Evolutionary conservation across 2,113 vertebrate genomes (phyloP), one percentile per base, ranked within the genome.

Genomic region (Colossoma macropomum): DNA sequence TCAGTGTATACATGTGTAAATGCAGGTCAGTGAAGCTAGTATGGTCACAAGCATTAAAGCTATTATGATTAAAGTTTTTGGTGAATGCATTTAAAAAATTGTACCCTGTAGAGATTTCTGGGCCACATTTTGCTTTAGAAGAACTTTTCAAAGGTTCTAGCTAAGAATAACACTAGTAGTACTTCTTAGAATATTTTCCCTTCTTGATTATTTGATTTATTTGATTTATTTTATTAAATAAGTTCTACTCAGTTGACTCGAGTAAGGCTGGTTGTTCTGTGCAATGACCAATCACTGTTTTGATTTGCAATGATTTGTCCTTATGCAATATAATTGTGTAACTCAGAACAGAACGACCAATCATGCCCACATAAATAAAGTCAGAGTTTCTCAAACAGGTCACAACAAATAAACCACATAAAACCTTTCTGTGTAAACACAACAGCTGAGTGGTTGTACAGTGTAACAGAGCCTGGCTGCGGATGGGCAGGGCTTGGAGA

Each of bases 291-390:
- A 45, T 9, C 10, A 21, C 23, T 71, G 68, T 41, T 45, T 71
- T 69, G 66, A 38, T 7, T 38, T 10, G 19, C 16, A 62, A 1
- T 62, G 32, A 69, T 11, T 34, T n/a, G 15, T 41, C 23, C 68
- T 71, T n/a, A 25, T 45, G 34, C n/a, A 71, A 71, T 25, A 12
- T 21, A 11, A 41, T 34, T 70, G 66, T 34, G 34, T 25, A 71
- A 71, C 34, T n/a, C 21, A 21, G 34, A 70, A 70, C 34, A 71
- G 21, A 13, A 71, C 34, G 9, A 71, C 13, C 38, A 28, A 69
- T 69, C 66, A 69, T 23, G 21, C 66, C 66, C 12, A 45, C 38
- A 71, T 41, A 71, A 45, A 71, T 25, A 71, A 23, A 71, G 68
- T 21, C 23, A 71, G 12, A 34, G 5, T 34, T 41, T 41, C 34